Percentiles rank a stretch among this genome's conserved stretches.
Conservation (phyloP, 1,140 invertebrate species). For the Heliothis virescens region DNA sequence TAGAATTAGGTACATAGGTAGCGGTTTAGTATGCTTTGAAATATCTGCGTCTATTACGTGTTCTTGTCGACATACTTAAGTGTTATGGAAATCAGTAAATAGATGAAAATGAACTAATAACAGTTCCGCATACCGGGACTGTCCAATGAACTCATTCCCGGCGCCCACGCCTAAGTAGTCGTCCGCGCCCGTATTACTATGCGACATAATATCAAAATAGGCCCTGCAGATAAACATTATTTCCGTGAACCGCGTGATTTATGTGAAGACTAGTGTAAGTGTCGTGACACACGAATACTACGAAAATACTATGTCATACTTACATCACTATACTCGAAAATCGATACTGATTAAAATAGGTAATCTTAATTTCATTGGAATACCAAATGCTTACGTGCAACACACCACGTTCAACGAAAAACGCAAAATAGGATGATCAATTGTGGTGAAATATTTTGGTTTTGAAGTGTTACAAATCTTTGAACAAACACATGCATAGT, state of each 20-base stretch:
- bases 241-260: conserved; percentile 46
- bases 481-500: not conserved
- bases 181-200: conserved; percentile 47
- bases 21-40: not conserved
- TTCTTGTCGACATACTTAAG: not conserved
- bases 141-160: conserved; percentile 73
- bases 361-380: conserved; percentile 21
- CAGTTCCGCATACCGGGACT: conserved; percentile 74
- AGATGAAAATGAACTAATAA: conserved; percentile 45
- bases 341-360: not conserved
- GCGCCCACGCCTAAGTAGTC: conserved; percentile 66
- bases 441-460: conserved; percentile 7
- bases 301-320: conserved; percentile 32
- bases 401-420: not conserved
- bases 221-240: conserved; percentile 53
- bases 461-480: not conserved
- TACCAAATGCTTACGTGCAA: not conserved
- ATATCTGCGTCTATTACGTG: not conserved
- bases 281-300: conserved; percentile 7
- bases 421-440: conserved; percentile 1
- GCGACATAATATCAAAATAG: conserved; percentile 57
- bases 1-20: not conserved
- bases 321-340: not conserved
- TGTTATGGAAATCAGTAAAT: conserved; percentile 36
- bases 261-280: conserved; percentile 1